Evolutionary conservation across 1,140 invertebrate species (phyloP), one percentile per base, ranked within the genome.

Genomic region (Cydia fagiglandana): DNA sequence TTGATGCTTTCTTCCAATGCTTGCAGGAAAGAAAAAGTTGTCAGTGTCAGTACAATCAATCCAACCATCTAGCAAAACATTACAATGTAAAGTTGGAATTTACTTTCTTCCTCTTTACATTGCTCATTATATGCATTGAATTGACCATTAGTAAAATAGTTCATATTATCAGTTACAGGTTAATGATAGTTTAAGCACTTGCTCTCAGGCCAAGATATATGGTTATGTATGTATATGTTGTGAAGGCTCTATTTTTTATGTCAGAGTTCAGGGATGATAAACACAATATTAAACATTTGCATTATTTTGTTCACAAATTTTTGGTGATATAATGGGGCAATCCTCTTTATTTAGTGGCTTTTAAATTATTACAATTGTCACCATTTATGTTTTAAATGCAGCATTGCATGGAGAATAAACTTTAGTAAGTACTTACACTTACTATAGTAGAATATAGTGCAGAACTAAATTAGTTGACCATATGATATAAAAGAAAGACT

Each of bases 131-230:
- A 61, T 61, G 6, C 9, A 61, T 24, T 17, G n/a, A 56, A 56
- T 56, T 61, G 17, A 61, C 20, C 56, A 20, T 24, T 24, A 61
- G 56, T 61, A 53, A 61, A 61, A 61, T 61, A 61, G 56, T 61
- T 61, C 56, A 24, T 61, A 61, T 10, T 24, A 17, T 56, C 20
- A 17, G 53, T 56, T 56, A 56, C 53, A 56, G 15, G 53, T 56
- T 41, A 53, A 53, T n/a, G 1, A 53, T 61, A 61, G 56, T 24
- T 61, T 61, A 61, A 24, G 20, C 20, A 24, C 20, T 61, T 20
- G 17, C 56, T 61, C 56, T 61, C 56, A 20, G 17, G 56, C 20
- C 20, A 12, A 61, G 20, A 24, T 61, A 24, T 20, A 20, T 61
- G 17, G n/a, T 9, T 61, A 53, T 5, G n/a, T 17, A n/a, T 53